These are phyloP conservation scores for Drosophila prostipennis DNA, from an alignment of 2,888 invertebrate genomes.

Conservation along the genomic window DNA sequence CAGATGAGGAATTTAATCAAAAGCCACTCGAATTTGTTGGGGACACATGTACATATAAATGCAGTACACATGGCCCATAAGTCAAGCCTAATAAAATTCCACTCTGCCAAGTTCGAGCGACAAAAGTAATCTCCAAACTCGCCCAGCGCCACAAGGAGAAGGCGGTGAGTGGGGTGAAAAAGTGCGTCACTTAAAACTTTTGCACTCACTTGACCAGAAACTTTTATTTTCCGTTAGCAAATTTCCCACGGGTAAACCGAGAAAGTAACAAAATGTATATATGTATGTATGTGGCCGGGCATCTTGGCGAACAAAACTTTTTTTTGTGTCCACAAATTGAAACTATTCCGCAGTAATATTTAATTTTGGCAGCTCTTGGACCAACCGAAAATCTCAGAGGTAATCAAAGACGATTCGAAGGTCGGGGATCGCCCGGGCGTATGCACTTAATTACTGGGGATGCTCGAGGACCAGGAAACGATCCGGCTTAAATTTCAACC, in stretches of 20 bases:
- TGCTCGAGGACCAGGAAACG: slow-evolving; percentile 37
- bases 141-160: background rate
- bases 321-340: slow-evolving; percentile 79
- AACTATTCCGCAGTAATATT: slow-evolving; percentile 79
- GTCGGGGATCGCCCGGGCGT: slow-evolving; percentile 2
- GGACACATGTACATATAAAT: slow-evolving; percentile 28
- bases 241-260: slow-evolving; percentile 70
- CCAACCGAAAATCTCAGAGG: slow-evolving; percentile 61
- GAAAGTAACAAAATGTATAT: slow-evolving; percentile 51
- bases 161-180: slow-evolving; percentile 43
- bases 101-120: slow-evolving; percentile 48
- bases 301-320: slow-evolving; percentile 49
- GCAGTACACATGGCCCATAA: slow-evolving; percentile 38
- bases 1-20: slow-evolving; percentile 57
- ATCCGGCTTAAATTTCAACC: slow-evolving; percentile 58
- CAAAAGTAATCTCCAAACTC: slow-evolving; percentile 52
- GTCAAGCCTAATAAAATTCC: slow-evolving; percentile 70
- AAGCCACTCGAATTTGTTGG: slow-evolving; percentile 24
- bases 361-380: slow-evolving; percentile 60
- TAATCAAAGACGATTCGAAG: slow-evolving; percentile 62
- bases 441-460: slow-evolving; percentile 57
- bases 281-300: background rate
- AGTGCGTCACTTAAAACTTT: slow-evolving; percentile 80
- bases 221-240: slow-evolving; percentile 79
- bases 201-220: slow-evolving; percentile 80